Evolutionary conservation across 2,113 vertebrate species (phyloP).

Genomic region (Nycticorax nycticorax): DNA sequence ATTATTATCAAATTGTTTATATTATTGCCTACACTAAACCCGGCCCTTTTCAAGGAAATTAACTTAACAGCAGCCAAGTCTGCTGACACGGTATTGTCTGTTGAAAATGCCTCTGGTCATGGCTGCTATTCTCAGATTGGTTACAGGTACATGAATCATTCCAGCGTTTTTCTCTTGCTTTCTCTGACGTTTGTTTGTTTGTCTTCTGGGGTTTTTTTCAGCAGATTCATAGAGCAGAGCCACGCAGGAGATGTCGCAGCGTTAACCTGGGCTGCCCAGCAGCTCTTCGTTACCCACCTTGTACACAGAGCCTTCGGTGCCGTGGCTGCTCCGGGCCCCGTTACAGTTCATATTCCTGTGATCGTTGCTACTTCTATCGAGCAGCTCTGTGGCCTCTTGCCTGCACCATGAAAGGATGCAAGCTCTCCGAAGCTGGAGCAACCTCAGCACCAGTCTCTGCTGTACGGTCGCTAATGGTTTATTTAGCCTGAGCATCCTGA

Average conservation of each 20-base stretch:
- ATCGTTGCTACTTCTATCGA: rapidly evolving
- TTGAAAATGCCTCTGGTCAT: neutral
- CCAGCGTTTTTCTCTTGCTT: neutral
- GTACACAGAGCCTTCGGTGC: rapidly evolving
- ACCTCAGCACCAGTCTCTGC: neutral
- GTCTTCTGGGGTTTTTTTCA: neutral
- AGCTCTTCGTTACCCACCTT: rapidly evolving
- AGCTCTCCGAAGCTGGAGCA: neutral
- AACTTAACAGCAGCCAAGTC: neutral
- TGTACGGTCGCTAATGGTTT: neutral
- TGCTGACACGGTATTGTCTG: neutral
- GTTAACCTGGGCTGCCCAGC: neutral
- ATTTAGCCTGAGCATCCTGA: neutral
- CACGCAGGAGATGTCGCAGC: rapidly evolving
- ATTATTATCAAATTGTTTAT: neutral
- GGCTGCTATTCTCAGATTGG: neutral
- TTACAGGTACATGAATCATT: neutral
- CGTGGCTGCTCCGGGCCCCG: rapidly evolving
- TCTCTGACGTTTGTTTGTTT: neutral
- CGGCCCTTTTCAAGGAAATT: neutral
- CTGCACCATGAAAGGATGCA: neutral
- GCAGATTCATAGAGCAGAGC: neutral
- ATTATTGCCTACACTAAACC: neutral
- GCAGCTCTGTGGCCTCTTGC: neutral
- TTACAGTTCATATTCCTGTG: rapidly evolving